These are phyloP conservation scores for Knipowitschia caucasica DNA, from an alignment of 2,797 vertebrate species.

Conservation along the genomic window DNA sequence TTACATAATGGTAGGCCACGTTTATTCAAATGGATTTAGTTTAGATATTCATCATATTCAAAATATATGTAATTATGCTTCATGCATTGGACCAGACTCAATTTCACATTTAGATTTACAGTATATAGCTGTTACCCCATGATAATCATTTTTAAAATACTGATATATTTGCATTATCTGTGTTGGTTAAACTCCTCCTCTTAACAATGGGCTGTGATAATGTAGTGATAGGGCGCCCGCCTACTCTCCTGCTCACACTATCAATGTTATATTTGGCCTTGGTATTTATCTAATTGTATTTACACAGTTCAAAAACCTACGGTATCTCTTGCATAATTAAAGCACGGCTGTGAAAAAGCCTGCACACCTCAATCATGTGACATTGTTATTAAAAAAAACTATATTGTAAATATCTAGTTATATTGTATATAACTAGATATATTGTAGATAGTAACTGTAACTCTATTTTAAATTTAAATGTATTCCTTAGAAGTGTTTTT, in stretches of 20 bases:
- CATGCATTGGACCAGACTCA: background rate
- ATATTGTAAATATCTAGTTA: background rate
- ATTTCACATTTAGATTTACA: background rate
- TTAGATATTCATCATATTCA: too few relatives aligned
- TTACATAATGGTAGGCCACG: background rate
- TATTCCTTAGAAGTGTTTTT: too few relatives aligned
- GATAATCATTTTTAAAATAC: background rate
- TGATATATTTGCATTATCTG: background rate
- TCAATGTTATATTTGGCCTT: conserved; percentile 59
- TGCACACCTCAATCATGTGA: conserved; percentile 2
- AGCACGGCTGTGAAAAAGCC: conserved; percentile 36
- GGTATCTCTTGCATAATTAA: conserved; percentile 57
- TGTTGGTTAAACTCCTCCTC: conserved; percentile 21
- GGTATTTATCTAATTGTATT: conserved; percentile 63
- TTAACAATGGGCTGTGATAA: conserved; percentile 23
- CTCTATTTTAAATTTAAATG: too few relatives aligned
- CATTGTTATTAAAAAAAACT: conserved; percentile 12
- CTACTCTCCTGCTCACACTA: conserved; percentile 34
- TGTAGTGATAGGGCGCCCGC: conserved; percentile 35
- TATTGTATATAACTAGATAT: too few relatives aligned
- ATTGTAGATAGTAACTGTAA: too few relatives aligned
- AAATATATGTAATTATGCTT: too few relatives aligned
- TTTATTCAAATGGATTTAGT: too few relatives aligned
- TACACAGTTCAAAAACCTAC: conserved; percentile 49
- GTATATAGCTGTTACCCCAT: background rate